Evolutionary conservation across 2,113 vertebrate species (phyloP).

Genomic region (Phyllostomus hastatus): DNA sequence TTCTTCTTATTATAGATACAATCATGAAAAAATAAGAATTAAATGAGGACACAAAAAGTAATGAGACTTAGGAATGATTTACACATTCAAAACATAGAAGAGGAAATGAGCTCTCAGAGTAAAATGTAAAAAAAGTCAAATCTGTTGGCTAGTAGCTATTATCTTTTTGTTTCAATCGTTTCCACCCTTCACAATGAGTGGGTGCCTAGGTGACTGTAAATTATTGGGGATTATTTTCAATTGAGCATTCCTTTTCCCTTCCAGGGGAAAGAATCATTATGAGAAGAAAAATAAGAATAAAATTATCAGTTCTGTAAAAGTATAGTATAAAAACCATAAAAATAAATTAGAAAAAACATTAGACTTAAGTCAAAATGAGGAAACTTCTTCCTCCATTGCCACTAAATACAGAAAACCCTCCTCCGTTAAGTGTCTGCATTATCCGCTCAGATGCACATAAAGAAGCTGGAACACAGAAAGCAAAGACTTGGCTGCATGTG

Average conservation of each 20-base stretch:
- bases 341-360: background rate
- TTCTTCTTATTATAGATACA: background rate
- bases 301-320: background rate
- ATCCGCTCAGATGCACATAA: background rate
- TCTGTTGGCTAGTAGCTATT: background rate
- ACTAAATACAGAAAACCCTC: background rate
- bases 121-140: background rate
- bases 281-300: background rate
- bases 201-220: background rate
- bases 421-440: background rate
- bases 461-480: background rate
- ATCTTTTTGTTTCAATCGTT: background rate
- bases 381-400: background rate
- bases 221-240: background rate
- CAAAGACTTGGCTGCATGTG: background rate
- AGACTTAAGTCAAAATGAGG: background rate
- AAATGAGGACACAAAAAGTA: background rate
- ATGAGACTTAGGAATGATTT: background rate
- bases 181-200: background rate
- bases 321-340: background rate
- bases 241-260: background rate
- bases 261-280: background rate
- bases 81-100: background rate
- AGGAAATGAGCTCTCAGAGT: background rate
- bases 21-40: background rate